A percentile compares a stretch with the other conserved stretches of the same genome.
phyloP scores from a whole-genome alignment of 2,888 invertebrate genomes.

The Cryptus viduatorius region DNA sequence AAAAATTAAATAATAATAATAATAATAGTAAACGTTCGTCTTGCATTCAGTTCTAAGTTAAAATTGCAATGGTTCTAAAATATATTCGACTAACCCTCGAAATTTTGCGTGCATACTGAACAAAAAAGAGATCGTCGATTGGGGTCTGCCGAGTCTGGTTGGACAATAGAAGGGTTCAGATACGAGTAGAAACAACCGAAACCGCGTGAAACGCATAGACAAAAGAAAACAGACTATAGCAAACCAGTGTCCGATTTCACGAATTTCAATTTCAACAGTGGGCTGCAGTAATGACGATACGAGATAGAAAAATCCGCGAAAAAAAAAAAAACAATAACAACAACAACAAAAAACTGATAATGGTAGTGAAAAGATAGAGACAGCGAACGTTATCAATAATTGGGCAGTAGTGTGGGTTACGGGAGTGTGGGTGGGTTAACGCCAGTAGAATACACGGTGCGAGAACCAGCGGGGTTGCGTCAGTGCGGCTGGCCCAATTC shows the following conservation, averaged over 20 bases:
- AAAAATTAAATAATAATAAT: neutral
- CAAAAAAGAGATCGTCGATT: neutral
- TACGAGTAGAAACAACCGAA: neutral
- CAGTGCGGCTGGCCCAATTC: constrained; percentile 77
- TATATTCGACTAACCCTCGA: no score
- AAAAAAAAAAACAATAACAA: neutral
- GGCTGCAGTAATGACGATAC: constrained; percentile 28
- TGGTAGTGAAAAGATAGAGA: constrained; percentile 30
- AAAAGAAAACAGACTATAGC: constrained; percentile 3
- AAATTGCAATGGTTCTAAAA: neutral
- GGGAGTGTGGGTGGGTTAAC: constrained; percentile 39
- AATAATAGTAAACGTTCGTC: neutral
- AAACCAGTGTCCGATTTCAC: constrained; percentile 24
- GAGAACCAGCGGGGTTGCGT: constrained; percentile 64
- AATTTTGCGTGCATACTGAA: neutral
- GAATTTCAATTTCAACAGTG: constrained; percentile 33
- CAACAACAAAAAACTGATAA: constrained; percentile 30
- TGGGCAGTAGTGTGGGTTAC: constrained; percentile 46
- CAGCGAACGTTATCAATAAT: constrained; percentile 69
- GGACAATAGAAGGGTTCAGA: neutral
- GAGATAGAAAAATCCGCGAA: constrained; percentile 15
- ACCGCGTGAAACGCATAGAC: constrained; percentile 6
- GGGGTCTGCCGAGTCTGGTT: neutral
- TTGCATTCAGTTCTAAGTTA: neutral
- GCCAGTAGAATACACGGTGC: constrained; percentile 55